A percentile compares a stretch with the other conserved stretches of the same genome.
These are phyloP conservation scores for Prolemur simus DNA, from an alignment of 2,113 vertebrate species.

Conservation along the genomic window DNA sequence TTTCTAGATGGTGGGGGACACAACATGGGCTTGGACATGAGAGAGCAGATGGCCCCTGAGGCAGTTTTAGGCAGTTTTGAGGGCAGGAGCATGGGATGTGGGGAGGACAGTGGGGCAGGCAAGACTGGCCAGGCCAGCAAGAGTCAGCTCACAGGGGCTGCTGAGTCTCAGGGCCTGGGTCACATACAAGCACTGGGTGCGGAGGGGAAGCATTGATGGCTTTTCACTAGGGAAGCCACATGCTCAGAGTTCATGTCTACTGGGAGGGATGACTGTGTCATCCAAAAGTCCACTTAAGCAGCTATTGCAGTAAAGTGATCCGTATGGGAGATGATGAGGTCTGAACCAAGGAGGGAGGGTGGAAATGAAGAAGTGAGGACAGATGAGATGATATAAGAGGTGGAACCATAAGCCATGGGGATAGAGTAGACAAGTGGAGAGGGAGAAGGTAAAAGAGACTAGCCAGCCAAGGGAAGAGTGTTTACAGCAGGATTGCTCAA, in stretches of 20 bases:
- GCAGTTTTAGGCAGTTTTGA: not conserved
- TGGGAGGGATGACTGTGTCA: not conserved
- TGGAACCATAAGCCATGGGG: not conserved
- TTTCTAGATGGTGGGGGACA: not conserved
- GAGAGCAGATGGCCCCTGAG: no score
- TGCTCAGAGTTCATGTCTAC: not conserved
- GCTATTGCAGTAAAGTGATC: not conserved
- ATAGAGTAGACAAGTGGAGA: not conserved
- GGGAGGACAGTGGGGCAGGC: no score
- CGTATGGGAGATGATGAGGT: not conserved
- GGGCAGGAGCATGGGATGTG: not conserved
- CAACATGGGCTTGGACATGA: not conserved
- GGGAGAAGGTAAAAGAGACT: not conserved
- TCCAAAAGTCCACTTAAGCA: not conserved
- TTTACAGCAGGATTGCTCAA: not conserved
- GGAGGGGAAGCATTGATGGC: not conserved
- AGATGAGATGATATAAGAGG: not conserved
- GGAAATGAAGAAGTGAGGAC: not conserved
- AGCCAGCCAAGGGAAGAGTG: not conserved
- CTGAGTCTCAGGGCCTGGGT: not conserved
- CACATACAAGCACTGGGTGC: not conserved
- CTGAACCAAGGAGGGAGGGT: not conserved
- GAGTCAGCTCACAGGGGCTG: not conserved
- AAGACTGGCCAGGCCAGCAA: not conserved
- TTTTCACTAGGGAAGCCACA: not conserved